phyloP scores from a whole-genome alignment of 2,888 invertebrate species.

The Epirrhoe tristata region DNA sequence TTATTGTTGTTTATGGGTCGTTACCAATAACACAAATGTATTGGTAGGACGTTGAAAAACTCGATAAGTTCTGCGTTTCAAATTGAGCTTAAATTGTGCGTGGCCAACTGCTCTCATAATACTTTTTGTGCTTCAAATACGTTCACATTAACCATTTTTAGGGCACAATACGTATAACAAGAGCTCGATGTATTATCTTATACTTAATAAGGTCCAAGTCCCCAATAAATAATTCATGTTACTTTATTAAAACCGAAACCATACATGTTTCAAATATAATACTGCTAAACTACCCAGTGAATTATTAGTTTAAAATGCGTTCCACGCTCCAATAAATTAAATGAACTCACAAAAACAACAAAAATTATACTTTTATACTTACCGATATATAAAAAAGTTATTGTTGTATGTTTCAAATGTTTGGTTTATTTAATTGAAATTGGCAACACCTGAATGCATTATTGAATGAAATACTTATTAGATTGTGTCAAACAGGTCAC shows the following conservation, averaged over 20 bases:
- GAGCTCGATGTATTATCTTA: slow-evolving; percentile 37
- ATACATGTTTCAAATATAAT: slow-evolving; percentile 41
- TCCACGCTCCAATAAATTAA: slow-evolving; percentile 59
- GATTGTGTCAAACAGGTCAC: too few species aligned
- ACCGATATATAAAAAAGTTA: not conserved
- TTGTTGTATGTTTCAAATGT: not conserved
- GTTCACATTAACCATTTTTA: slow-evolving; percentile 68
- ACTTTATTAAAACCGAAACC: slow-evolving; percentile 29
- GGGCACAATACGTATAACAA: slow-evolving; percentile 64
- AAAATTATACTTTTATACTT: slow-evolving; percentile 11
- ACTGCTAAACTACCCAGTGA: slow-evolving; percentile 44
- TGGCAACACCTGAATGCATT: not conserved
- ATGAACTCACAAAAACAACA: slow-evolving; percentile 52
- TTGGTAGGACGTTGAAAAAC: slow-evolving; percentile 38
- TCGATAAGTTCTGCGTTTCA: slow-evolving; percentile 46
- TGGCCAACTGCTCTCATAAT: slow-evolving; percentile 50
- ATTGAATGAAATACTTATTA: too few species aligned
- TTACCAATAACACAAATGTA: slow-evolving; percentile 35
- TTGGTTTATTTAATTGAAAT: slow-evolving; percentile 7
- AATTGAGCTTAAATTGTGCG: slow-evolving; percentile 58
- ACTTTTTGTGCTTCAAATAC: slow-evolving; percentile 56
- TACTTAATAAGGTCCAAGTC: slow-evolving; percentile 36
- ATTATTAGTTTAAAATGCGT: slow-evolving; percentile 40
- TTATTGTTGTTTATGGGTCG: slow-evolving; percentile 42
- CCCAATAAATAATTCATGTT: slow-evolving; percentile 43